These are phyloP conservation scores for Ceratina japonica DNA, from an alignment of 1,140 invertebrate species.

Conservation along the genomic window DNA sequence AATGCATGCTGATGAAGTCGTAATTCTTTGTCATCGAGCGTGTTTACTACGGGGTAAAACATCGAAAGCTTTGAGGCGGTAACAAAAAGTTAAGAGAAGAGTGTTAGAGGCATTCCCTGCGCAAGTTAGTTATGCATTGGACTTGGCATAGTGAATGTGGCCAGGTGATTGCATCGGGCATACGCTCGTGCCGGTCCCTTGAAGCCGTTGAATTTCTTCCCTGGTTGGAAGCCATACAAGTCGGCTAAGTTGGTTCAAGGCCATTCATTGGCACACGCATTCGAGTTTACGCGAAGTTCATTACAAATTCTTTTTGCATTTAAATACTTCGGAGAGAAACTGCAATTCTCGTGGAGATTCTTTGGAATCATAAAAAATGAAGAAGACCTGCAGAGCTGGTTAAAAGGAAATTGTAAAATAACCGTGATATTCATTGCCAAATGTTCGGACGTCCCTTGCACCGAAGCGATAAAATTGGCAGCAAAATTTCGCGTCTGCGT, in stretches of 20 bases:
- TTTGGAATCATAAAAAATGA: not conserved
- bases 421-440: not conserved
- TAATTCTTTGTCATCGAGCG: not conserved
- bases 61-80: no score
- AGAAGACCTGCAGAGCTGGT: no score
- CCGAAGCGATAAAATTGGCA: not conserved
- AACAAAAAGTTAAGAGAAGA: no score
- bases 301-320: not conserved
- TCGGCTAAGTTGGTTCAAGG: slow-evolving; percentile 55
- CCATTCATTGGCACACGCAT: slow-evolving; percentile 5
- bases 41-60: no score
- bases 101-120: not conserved
- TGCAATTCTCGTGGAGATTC: not conserved
- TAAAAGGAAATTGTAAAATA: not conserved
- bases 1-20: not conserved
- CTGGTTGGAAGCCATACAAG: slow-evolving; percentile 40
- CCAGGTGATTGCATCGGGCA: slow-evolving; percentile 9
- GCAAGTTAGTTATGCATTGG: not conserved
- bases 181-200: slow-evolving; percentile 25
- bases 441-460: no score
- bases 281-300: not conserved
- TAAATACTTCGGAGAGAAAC: no score
- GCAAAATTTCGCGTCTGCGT: not conserved
- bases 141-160: not conserved
- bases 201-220: slow-evolving; percentile 51